Base-by-base conservation (phyloP, 30 jellyfish, hydroid and myxozoan species). In the Cassiopea andromeda region DNA sequence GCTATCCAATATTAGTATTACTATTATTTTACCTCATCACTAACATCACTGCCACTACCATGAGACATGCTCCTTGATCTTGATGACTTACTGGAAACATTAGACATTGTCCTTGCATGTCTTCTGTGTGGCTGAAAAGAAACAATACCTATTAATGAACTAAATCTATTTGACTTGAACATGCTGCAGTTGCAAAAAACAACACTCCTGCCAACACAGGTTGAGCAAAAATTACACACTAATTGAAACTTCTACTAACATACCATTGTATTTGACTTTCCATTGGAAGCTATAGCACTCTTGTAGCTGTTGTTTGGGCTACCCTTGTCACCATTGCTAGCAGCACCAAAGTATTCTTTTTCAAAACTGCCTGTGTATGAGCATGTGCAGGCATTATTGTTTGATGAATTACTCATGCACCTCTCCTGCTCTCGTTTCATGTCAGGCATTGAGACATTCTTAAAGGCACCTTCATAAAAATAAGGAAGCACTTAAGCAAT, bases 401-500 rank as follows among this genome's bases (percentile, higher is more conserved):
- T 87, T 15, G 94, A 87, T 48, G 94, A 78, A 57, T 78, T 84
- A 73, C 94, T 87, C 94, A 87, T 87, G 94, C 94, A 87, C 15
- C 77, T 71, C 12, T 87, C 90, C 81, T 87, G 86, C 64, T 87
- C 94, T 47, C 90, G 61, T 78, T 70, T 87, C 86, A 87, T 81
- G 43, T 78, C 90, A 47, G 87, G 90, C 90, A 78, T 67, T 1
- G 85, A 59, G 79, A 49, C 79, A 67, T 69, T 81, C 73, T 81
- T 77, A 9, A 77, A 85, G 18, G 82, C 87, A 72, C 83, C 93
- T 73, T 48, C 69, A 54, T 43, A 69, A 14, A 59, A 43, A 15
- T 7, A 60, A 58, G 5, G 27, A 60, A 57, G 59, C 64, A 50
- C 9, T 2, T 2, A 9, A 50, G 5, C 64, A 50, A n/a, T n/a